A percentile compares a stretch with the other conserved stretches of the same genome.
Conservation (phyloP, 2,113 vertebrate species). For the Anarrhichthys ocellatus region DNA sequence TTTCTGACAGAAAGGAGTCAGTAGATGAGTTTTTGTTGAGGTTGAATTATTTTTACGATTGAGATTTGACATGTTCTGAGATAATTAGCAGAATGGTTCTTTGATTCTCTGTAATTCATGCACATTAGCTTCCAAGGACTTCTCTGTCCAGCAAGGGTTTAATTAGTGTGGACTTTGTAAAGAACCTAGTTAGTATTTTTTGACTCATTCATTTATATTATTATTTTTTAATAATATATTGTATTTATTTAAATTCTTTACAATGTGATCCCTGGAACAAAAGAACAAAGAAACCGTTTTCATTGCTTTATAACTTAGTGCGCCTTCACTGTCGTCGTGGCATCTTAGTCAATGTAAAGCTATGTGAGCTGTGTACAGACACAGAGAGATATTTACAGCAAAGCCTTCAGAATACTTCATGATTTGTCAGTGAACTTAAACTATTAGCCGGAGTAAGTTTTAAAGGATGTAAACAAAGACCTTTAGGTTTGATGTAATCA, state of each 20-base stretch:
- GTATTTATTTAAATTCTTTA: background rate
- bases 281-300: background rate
- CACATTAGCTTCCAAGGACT: background rate
- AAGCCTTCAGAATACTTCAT: too few species aligned
- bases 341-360: too few species aligned
- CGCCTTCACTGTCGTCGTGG: too few species aligned
- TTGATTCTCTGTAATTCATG: slow-evolving; percentile 16
- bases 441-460: too few species aligned
- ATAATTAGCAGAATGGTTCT: slow-evolving; percentile 22
- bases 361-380: too few species aligned
- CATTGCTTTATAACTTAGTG: too few species aligned
- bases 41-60: slow-evolving; percentile 8
- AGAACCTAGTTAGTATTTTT: background rate
- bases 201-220: background rate
- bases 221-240: background rate
- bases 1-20: slow-evolving; percentile 37
- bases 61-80: slow-evolving; percentile 35
- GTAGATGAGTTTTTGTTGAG: slow-evolving; percentile 5
- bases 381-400: background rate
- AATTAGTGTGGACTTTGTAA: slow-evolving; percentile 6
- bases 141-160: slow-evolving; percentile 11
- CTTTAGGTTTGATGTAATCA: background rate
- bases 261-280: background rate
- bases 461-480: background rate
- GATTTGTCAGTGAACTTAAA: too few species aligned